These are phyloP conservation scores for Misgurnus mizolepis DNA, from an alignment of 2,113 vertebrate species.

Conservation along the genomic window DNA sequence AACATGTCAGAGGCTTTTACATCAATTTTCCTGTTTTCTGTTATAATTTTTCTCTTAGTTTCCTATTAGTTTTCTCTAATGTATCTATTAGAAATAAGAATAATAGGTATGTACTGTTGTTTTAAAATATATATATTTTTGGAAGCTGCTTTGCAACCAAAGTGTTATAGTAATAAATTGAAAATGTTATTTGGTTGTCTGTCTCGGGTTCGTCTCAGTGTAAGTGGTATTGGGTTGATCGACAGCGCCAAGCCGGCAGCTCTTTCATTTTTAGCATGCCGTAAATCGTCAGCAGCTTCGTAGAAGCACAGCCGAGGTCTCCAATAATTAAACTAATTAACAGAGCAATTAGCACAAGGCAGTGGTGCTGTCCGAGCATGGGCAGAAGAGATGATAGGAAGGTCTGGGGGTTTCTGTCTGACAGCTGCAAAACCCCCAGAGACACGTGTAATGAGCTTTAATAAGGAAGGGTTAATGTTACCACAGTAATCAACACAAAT, in stretches of 20 bases:
- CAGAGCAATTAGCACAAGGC: conserved; percentile 47
- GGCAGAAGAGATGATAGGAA: conserved; percentile 5
- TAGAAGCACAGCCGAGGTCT: conserved; percentile 33
- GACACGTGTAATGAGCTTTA: conserved; percentile 46
- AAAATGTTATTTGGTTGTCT: neutral
- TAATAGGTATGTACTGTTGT: too few relatives aligned
- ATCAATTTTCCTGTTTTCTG: too few relatives aligned
- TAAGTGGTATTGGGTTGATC: conserved; percentile 9
- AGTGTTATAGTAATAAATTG: too few relatives aligned
- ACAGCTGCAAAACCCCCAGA: conserved; percentile 10
- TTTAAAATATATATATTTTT: too few relatives aligned
- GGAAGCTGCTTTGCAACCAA: too few relatives aligned
- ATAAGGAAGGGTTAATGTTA: conserved; percentile 40
- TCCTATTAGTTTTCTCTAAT: too few relatives aligned
- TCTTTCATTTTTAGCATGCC: conserved; percentile 37
- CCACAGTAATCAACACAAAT: conserved; percentile 44
- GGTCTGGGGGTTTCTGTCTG: conserved; percentile 30
- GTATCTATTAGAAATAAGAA: too few relatives aligned
- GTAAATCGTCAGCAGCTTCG: conserved; percentile 52
- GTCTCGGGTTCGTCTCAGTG: neutral
- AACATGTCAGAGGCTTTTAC: too few relatives aligned
- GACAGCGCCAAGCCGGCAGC: conserved; percentile 28
- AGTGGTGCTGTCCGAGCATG: conserved; percentile 46
- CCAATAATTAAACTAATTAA: conserved; percentile 57
- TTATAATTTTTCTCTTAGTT: too few relatives aligned